phyloP scores from a whole-genome alignment of 1,140 invertebrate species.

The Drosophila ironensis region DNA sequence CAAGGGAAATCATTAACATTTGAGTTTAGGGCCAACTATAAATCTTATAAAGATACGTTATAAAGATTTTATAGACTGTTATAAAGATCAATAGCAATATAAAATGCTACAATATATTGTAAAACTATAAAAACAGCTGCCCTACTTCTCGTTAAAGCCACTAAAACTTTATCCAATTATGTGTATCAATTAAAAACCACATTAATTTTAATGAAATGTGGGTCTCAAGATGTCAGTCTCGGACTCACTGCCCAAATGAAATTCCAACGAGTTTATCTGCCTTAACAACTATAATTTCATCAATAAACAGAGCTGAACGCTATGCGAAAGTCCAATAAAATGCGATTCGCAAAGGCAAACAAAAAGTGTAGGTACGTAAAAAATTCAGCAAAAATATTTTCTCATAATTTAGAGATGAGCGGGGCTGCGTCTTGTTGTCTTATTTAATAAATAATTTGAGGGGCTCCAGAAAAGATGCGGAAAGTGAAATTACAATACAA shows the following conservation, averaged over 20 bases:
- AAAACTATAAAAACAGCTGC: too few species aligned
- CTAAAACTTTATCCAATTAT: too few species aligned
- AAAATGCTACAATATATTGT: neutral
- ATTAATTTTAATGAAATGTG: slow-evolving; percentile 34
- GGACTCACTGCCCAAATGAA: slow-evolving; percentile 3
- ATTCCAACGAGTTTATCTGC: slow-evolving; percentile 47
- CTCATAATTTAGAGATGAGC: slow-evolving; percentile 62
- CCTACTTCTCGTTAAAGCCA: too few species aligned
- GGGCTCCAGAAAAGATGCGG: slow-evolving; percentile 64
- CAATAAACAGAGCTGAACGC: slow-evolving; percentile 75
- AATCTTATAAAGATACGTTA: too few species aligned
- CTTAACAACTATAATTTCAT: slow-evolving; percentile 61
- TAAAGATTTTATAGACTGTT: too few species aligned
- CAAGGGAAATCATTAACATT: too few species aligned
- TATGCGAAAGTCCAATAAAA: slow-evolving; percentile 70
- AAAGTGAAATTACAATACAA: slow-evolving; percentile 71
- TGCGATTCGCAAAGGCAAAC: slow-evolving; percentile 22
- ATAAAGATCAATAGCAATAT: neutral
- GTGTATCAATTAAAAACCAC: slow-evolving; percentile 7
- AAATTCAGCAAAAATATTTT: slow-evolving; percentile 63
- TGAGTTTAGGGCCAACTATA: too few species aligned
- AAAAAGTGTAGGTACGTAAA: slow-evolving; percentile 21
- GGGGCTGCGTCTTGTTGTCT: slow-evolving; percentile 24
- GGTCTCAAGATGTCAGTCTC: slow-evolving; percentile 8
- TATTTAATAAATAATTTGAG: slow-evolving; percentile 58